Percentiles rank a stretch among this genome's conserved stretches.
These are phyloP conservation scores for Chromis chromis DNA, from an alignment of 2,797 vertebrate species.

Conservation along the genomic window DNA sequence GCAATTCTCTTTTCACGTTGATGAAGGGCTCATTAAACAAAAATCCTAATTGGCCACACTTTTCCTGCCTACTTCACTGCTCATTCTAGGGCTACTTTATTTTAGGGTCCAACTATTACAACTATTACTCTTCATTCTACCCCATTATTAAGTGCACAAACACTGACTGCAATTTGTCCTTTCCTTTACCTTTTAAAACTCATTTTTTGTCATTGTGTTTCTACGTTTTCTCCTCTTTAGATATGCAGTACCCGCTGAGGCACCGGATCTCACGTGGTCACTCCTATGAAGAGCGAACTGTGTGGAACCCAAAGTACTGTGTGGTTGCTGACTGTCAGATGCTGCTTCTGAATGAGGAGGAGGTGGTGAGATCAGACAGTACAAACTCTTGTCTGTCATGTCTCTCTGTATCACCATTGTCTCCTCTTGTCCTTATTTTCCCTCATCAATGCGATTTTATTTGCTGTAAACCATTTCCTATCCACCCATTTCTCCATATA, in stretches of 20 bases:
- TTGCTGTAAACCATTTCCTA: neutral
- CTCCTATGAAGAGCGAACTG: constrained; percentile 76
- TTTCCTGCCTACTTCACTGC: neutral
- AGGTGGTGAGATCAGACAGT: constrained; percentile 75
- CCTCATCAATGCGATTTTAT: neutral
- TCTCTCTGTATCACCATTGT: constrained; percentile 54
- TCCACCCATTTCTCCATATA: neutral
- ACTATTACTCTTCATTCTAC: neutral
- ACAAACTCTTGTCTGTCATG: constrained; percentile 47
- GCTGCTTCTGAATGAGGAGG: constrained; percentile 83
- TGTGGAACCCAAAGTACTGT: constrained; percentile 83
- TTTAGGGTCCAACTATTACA: neutral
- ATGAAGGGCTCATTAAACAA: constrained; percentile 13
- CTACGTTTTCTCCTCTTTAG: constrained; percentile 57
- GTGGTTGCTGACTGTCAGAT: constrained; percentile 82
- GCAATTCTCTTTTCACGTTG: constrained; percentile 17
- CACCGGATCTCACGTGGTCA: constrained; percentile 79
- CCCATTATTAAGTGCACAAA: neutral
- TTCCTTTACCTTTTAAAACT: neutral
- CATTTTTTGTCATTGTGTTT: neutral
- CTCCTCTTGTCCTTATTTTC: constrained; percentile 3
- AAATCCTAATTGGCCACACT: constrained; percentile 11
- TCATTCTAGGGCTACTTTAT: neutral
- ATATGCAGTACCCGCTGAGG: constrained; percentile 66
- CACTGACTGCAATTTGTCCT: neutral